A percentile compares a stretch with the other conserved stretches of the same genome.
These are phyloP conservation scores for Amyelois transitella DNA, from an alignment of 1,140 invertebrate species.

Conservation along the genomic window DNA sequence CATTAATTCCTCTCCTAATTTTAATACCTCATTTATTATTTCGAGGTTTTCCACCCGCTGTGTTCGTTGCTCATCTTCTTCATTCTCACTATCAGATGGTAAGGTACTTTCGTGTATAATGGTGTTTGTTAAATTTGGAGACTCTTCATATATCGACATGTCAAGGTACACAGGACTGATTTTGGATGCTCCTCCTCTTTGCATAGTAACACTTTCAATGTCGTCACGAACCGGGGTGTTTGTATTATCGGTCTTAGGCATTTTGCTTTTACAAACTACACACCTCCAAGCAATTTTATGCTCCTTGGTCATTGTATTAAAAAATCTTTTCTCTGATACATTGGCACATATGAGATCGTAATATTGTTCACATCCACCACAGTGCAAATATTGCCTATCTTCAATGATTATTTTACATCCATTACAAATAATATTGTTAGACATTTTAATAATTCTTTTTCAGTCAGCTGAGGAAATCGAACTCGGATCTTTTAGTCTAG, in stretches of 20 bases:
- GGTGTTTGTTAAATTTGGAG: too few species aligned
- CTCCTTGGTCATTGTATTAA: neutral
- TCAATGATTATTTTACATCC: neutral
- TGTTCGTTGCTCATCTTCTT: too few species aligned
- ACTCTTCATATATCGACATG: too few species aligned
- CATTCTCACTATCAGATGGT: too few species aligned
- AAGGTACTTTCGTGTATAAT: too few species aligned
- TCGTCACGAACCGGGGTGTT: neutral
- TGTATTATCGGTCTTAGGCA: neutral
- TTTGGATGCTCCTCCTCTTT: neutral
- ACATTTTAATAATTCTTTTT: too few species aligned
- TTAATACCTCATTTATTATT: too few species aligned
- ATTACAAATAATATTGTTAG: neutral
- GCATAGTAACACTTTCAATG: neutral
- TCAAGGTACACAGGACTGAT: too few species aligned
- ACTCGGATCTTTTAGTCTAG: too few species aligned
- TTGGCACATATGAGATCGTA: conserved; percentile 1
- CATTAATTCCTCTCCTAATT: too few species aligned
- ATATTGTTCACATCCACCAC: neutral
- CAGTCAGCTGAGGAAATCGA: too few species aligned
- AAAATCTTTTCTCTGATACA: neutral
- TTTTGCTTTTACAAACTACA: neutral
- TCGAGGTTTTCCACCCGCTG: too few species aligned
- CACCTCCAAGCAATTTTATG: neutral
- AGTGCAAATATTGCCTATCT: neutral